Conservation (phyloP, 2,113 vertebrate genomes). For the Pedionomus torquatus region DNA sequence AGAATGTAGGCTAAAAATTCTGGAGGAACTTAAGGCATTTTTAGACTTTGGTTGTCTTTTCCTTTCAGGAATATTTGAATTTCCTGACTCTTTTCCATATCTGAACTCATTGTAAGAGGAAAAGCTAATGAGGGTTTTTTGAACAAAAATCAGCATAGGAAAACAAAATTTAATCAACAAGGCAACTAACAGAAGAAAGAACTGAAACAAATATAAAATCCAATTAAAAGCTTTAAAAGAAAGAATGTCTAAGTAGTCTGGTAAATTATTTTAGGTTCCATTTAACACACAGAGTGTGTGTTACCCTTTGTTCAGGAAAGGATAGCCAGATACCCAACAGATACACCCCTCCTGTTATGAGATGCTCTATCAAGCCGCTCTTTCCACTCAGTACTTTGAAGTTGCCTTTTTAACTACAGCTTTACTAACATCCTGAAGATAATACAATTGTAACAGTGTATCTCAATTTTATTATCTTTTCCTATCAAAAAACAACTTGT, state of each 20-base stretch:
- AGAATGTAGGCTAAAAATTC: rapidly evolving
- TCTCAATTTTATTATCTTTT: not conserved
- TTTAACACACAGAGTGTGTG: not conserved
- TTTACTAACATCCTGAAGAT: not conserved
- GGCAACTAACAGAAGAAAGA: not conserved
- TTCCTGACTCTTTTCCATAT: not conserved
- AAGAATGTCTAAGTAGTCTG: not conserved
- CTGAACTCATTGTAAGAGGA: not conserved
- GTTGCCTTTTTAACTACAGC: not conserved
- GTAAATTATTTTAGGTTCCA: not conserved
- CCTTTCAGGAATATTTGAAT: not conserved
- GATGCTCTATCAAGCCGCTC: not conserved
- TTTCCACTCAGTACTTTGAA: not conserved
- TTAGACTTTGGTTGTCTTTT: not conserved
- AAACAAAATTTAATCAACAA: not conserved
- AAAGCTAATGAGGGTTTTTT: not conserved
- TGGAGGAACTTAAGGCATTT: not conserved
- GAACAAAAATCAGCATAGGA: not conserved
- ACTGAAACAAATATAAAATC: not conserved
- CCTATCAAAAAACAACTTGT: not conserved
- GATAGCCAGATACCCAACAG: not conserved
- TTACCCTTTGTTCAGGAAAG: not conserved
- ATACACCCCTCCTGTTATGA: rapidly evolving
- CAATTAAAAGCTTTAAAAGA: not conserved
- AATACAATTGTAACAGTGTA: not conserved